phyloP scores from a whole-genome alignment of 2,888 invertebrate species.

The Amphimallon solstitiale region DNA sequence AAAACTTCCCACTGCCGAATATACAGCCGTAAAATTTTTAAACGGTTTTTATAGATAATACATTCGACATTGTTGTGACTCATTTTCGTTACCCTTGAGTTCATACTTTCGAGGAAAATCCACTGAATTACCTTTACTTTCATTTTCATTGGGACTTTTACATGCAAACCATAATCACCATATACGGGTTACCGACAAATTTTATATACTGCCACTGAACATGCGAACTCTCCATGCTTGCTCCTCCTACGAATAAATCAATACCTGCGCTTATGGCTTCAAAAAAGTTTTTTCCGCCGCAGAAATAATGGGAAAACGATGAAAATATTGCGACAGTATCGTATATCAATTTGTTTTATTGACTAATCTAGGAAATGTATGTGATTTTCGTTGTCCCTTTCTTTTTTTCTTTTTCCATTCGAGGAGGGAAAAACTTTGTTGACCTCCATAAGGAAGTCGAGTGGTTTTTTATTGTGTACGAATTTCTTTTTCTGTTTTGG shows the following conservation, averaged over 20 bases:
- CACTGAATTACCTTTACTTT: slow-evolving; percentile 37
- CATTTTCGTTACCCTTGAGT: slow-evolving; percentile 32
- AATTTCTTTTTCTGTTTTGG: too few species aligned
- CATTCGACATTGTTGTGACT: slow-evolving; percentile 20
- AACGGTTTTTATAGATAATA: not conserved
- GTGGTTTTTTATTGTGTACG: too few species aligned
- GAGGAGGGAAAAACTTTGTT: not conserved
- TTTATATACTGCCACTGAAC: slow-evolving; percentile 35
- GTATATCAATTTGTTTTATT: slow-evolving; percentile 32
- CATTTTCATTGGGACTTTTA: slow-evolving; percentile 35
- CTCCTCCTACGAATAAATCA: slow-evolving; percentile 20
- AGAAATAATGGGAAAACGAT: slow-evolving; percentile 9
- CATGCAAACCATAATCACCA: slow-evolving; percentile 38
- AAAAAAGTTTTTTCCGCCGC: slow-evolving; percentile 19
- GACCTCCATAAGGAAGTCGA: not conserved
- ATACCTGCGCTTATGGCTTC: slow-evolving; percentile 16
- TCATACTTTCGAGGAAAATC: slow-evolving; percentile 31
- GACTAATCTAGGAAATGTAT: slow-evolving; percentile 25
- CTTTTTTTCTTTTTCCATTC: slow-evolving; percentile 1
- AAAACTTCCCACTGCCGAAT: too few species aligned
- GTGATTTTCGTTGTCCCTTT: not conserved
- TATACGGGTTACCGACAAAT: slow-evolving; percentile 35
- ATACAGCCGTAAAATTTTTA: not conserved
- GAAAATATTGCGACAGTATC: slow-evolving; percentile 25
- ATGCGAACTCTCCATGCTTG: slow-evolving; percentile 19